These are phyloP conservation scores for Lasioglossum calceatum DNA, from an alignment of 2,888 invertebrate genomes.

Conservation along the genomic window DNA sequence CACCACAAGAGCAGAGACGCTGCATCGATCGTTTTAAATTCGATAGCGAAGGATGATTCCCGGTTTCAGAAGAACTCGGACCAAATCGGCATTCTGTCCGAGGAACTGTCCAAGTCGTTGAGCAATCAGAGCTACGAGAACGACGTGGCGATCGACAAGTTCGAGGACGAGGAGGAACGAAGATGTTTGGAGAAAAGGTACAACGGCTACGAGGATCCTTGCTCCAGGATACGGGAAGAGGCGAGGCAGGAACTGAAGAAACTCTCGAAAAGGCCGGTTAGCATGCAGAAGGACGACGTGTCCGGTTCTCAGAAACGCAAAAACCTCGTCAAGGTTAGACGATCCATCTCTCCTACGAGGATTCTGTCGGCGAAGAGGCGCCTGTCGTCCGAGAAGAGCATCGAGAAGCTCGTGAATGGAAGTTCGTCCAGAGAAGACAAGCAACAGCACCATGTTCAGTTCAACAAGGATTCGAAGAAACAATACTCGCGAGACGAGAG, in stretches of 20 bases:
- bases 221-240: conserved; percentile 73
- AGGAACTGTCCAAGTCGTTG: conserved; percentile 9
- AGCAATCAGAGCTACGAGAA: conserved; percentile 66
- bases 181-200: conserved; percentile 44
- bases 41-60: conserved; percentile 22
- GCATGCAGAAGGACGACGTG: conserved; percentile 68
- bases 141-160: conserved; percentile 53
- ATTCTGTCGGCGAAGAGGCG: conserved; percentile 62
- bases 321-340: conserved; percentile 62
- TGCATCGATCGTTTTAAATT: conserved; percentile 29
- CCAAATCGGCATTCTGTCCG: conserved; percentile 45
- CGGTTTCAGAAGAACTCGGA: conserved; percentile 43
- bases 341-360: conserved; percentile 63
- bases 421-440: conserved; percentile 74
- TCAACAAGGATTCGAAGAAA: conserved; percentile 76
- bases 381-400: conserved; percentile 67
- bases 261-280: conserved; percentile 67
- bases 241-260: conserved; percentile 74
- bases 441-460: conserved; percentile 80
- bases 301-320: conserved; percentile 67
- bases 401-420: conserved; percentile 75
- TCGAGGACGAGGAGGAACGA: conserved; percentile 43
- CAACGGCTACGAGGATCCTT: conserved; percentile 55
- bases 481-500: conserved; percentile 61
- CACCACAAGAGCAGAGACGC: background rate